These are phyloP conservation scores for Saimiri boliviensis DNA, from an alignment of 2,113 vertebrate species.

Conservation along the genomic window DNA sequence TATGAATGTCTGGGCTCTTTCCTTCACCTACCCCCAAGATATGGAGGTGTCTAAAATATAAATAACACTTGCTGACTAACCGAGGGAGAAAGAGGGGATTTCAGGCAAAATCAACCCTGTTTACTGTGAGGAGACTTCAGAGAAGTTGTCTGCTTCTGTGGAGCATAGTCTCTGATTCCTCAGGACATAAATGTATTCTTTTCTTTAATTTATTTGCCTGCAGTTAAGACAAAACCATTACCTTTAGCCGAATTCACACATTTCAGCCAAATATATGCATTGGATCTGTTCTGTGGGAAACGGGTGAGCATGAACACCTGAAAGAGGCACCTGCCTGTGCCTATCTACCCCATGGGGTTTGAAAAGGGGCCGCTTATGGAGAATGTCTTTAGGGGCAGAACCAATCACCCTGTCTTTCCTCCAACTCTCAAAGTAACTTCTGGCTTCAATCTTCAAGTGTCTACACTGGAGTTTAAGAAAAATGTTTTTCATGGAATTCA, in stretches of 20 bases:
- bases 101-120: background rate
- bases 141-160: background rate
- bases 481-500: background rate
- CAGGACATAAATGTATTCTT: background rate
- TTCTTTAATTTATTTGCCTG: background rate
- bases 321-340: background rate
- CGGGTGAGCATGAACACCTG: background rate
- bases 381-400: background rate
- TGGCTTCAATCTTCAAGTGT: background rate
- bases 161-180: background rate
- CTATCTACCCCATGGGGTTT: background rate
- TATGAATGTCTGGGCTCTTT: background rate
- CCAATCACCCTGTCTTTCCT: background rate
- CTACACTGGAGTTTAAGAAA: background rate
- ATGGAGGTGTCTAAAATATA: background rate
- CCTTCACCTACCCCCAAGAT: background rate
- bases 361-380: background rate
- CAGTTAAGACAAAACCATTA: background rate
- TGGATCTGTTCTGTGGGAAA: background rate
- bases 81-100: background rate
- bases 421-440: background rate
- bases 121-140: background rate
- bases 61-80: background rate
- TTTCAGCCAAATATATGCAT: background rate
- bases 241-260: background rate